phyloP scores from a whole-genome alignment of 2,797 vertebrate genomes.

The Centropyge bicolor region DNA sequence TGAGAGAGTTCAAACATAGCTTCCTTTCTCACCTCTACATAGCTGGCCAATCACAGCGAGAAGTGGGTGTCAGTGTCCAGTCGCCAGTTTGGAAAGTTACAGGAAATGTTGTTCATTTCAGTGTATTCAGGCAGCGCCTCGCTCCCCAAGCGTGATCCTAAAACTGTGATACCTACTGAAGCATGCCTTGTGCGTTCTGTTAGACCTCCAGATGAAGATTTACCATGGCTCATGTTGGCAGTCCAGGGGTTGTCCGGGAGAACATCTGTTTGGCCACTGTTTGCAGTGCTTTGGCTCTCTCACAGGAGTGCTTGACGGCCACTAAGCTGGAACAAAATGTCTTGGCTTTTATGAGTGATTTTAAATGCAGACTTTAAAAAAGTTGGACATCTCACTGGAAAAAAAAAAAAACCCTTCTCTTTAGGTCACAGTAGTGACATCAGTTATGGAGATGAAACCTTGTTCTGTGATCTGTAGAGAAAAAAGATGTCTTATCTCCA shows the following conservation, averaged over 20 bases:
- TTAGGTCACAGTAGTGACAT: constrained; percentile 31
- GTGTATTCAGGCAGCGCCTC: not conserved
- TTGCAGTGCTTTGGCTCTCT: constrained; percentile 48
- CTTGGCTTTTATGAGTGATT: constrained; percentile 44
- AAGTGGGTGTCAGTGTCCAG: not conserved
- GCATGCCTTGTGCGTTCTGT: constrained; percentile 1
- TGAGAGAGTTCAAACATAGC: not conserved
- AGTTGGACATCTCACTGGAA: constrained; percentile 36
- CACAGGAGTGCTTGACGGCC: constrained; percentile 27
- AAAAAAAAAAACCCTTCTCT: constrained; percentile 11
- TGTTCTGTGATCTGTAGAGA: constrained; percentile 13
- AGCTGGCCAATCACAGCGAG: not conserved
- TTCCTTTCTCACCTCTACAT: not conserved
- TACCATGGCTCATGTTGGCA: constrained; percentile 26
- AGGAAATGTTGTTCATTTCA: not conserved
- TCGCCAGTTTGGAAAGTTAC: not conserved
- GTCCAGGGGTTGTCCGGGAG: constrained; percentile 37
- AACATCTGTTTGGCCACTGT: constrained; percentile 68
- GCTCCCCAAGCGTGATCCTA: not conserved
- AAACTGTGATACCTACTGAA: constrained; percentile 6
- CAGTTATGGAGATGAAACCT: constrained; percentile 18
- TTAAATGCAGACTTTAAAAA: constrained; percentile 50
- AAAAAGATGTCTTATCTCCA: not conserved
- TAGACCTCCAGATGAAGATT: constrained; percentile 26
- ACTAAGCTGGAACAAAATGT: constrained; percentile 59